Evolutionary conservation across 2,888 invertebrate species (phyloP).

Genomic region (Caenorhabditis afra): DNA sequence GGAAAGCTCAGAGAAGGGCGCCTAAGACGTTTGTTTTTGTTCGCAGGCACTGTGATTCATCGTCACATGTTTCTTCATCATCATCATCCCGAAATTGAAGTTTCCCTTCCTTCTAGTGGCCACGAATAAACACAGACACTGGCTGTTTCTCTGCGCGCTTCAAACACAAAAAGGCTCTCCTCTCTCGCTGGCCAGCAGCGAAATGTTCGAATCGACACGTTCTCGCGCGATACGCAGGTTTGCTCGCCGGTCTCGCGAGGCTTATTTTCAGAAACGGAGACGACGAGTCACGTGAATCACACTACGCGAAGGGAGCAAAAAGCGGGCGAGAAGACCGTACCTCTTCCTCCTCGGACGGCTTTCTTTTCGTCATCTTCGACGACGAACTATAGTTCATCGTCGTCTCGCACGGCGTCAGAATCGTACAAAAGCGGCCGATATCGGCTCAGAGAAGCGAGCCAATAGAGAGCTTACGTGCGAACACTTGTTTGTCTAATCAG

Average conservation of each 20-base stretch:
- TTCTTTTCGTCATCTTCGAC: not conserved
- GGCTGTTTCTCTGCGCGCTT: constrained; percentile 25
- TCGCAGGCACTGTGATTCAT: not conserved
- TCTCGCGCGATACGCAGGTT: constrained; percentile 53
- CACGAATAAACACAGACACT: constrained; percentile 42
- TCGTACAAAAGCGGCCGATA: not conserved
- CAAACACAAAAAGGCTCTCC: constrained; percentile 36
- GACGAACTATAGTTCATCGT: not conserved
- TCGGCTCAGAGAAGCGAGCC: constrained; percentile 12
- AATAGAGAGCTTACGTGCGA: constrained; percentile 25
- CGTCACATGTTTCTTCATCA: not conserved
- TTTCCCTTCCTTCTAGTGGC: not conserved
- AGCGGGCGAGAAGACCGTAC: too few relatives aligned
- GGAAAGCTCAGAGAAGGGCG: too few relatives aligned
- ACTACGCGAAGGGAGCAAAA: too few relatives aligned
- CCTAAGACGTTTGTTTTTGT: too few relatives aligned
- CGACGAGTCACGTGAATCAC: too few relatives aligned
- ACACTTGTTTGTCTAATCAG: constrained; percentile 49
- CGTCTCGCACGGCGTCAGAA: not conserved
- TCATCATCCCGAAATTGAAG: not conserved
- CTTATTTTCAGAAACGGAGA: constrained; percentile 29
- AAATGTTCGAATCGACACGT: constrained; percentile 55
- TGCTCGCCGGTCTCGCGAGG: constrained; percentile 5
- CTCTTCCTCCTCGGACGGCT: too few relatives aligned
- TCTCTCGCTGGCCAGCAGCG: constrained; percentile 1